Percentiles rank a stretch among this genome's conserved stretches.
These are phyloP conservation scores for Saguinus imperator DNA, from an alignment of 2,113 vertebrate genomes.

Conservation along the genomic window DNA sequence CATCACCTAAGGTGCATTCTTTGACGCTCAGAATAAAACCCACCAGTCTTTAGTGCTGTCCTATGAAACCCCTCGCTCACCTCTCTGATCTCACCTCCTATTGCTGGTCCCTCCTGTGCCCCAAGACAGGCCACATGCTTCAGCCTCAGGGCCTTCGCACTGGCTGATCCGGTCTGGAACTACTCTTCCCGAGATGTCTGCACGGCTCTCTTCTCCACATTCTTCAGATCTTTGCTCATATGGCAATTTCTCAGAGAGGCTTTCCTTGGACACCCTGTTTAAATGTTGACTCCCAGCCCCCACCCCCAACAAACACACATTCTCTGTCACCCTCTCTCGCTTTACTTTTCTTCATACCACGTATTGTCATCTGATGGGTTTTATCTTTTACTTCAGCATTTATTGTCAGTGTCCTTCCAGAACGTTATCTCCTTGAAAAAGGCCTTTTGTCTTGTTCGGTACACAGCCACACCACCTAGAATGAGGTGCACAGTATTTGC, in stretches of 20 bases:
- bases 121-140: not conserved
- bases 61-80: not conserved
- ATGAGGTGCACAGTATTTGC: not conserved
- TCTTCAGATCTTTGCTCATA: not conserved
- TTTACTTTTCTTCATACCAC: not conserved
- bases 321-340: not conserved
- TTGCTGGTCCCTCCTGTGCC: not conserved
- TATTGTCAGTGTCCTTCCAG: not conserved
- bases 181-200: not conserved
- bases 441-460: not conserved
- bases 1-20: not conserved
- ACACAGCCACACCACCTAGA: not conserved
- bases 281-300: not conserved
- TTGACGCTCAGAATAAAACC: not conserved
- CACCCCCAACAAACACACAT: no score
- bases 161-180: not conserved
- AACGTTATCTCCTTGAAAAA: not conserved
- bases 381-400: not conserved
- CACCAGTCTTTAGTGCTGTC: not conserved
- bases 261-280: not conserved
- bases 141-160: not conserved
- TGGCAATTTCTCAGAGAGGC: not conserved
- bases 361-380: not conserved
- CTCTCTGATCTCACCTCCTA: not conserved
- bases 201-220: no score